phyloP scores from a whole-genome alignment of 2,888 invertebrate genomes.

The Lamellibrachia columna region DNA sequence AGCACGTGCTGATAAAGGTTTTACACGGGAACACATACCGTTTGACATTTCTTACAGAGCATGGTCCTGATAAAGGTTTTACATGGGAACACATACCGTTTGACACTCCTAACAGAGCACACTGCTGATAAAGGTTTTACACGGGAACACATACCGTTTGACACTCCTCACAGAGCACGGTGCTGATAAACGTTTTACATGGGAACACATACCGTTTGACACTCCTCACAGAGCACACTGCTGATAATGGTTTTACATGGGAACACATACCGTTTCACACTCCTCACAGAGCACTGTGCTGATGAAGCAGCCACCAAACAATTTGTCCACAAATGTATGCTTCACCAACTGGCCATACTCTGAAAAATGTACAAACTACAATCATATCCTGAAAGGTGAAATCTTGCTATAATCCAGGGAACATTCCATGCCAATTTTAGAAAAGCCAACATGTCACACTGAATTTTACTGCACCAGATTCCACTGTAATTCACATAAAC shows the following conservation, averaged over 20 bases:
- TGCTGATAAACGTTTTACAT: too few relatives aligned
- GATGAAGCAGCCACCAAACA: constrained; percentile 92
- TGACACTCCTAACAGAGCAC: not conserved
- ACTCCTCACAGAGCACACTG: too few relatives aligned
- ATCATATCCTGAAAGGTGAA: not conserved
- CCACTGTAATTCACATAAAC: not conserved
- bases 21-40: too few relatives aligned
- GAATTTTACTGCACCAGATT: not conserved
- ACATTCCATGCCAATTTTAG: not conserved
- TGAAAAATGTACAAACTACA: constrained; percentile 25
- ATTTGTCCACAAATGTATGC: constrained; percentile 76
- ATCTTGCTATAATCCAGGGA: not conserved
- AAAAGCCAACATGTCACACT: not conserved
- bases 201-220: too few relatives aligned
- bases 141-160: not conserved
- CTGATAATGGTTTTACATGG: not conserved
- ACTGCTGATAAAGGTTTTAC: not conserved
- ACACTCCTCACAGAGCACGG: too few relatives aligned
- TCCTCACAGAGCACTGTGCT: constrained; percentile 75
- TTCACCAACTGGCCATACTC: constrained; percentile 66
- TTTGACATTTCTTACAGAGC: too few relatives aligned
- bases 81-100: constrained; percentile 41
- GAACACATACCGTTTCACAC: constrained; percentile 72
- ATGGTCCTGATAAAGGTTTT: too few relatives aligned
- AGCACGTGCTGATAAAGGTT: too few relatives aligned